phyloP scores from a whole-genome alignment of 23 tunicate species.

The Diplosoma virens region DNA sequence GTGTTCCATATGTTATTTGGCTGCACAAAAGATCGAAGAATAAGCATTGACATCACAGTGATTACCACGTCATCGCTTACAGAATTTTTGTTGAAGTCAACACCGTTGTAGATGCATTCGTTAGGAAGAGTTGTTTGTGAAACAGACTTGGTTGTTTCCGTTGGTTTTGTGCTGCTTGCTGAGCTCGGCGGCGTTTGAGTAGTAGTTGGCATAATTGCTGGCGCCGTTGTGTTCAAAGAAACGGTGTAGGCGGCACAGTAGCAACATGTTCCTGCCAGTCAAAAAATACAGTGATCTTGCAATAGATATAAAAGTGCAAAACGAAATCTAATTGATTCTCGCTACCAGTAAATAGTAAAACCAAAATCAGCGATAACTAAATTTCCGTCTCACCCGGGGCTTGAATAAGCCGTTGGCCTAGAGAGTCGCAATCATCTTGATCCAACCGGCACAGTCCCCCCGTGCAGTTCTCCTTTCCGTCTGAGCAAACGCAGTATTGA shows the following conservation, averaged over 20 bases:
- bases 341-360: not conserved
- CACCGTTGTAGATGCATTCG: slow-evolving; percentile 63
- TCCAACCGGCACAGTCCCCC: slow-evolving; percentile 53
- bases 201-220: not conserved
- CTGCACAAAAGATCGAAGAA: slow-evolving; percentile 12
- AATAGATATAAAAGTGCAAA: too few species aligned
- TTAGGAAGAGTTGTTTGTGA: slow-evolving; percentile 6
- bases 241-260: slow-evolving; percentile 77
- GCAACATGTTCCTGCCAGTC: slow-evolving; percentile 90
- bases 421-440: slow-evolving; percentile 61
- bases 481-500: slow-evolving; percentile 58
- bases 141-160: not conserved
- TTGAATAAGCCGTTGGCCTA: slow-evolving; percentile 59
- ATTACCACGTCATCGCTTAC: slow-evolving; percentile 25
- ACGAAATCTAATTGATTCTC: too few species aligned
- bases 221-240: slow-evolving; percentile 40
- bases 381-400: slow-evolving; percentile 51
- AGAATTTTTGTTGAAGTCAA: slow-evolving; percentile 56
- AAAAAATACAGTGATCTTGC: too few species aligned
- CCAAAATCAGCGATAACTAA: not conserved
- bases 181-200: not conserved
- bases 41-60: not conserved
- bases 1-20: slow-evolving; percentile 79
- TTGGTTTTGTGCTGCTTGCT: slow-evolving; percentile 10
- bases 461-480: slow-evolving; percentile 68